Conservation (phyloP, 1,140 invertebrate species). For the Drosophila lacteicornis region DNA sequence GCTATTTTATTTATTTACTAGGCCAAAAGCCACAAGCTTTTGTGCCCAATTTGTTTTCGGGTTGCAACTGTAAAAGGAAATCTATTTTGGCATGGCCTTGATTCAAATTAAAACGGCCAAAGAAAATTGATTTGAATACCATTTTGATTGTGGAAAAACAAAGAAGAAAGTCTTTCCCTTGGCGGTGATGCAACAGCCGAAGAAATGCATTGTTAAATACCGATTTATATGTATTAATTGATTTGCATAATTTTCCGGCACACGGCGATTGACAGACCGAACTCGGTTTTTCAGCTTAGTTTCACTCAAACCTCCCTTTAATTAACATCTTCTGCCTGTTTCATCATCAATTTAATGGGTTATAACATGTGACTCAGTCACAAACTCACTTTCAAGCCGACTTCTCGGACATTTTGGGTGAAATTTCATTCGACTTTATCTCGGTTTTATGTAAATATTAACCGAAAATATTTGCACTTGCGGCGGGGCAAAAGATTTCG, state of each 20-base stretch:
- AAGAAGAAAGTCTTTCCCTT: conserved; percentile 62
- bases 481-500: conserved; percentile 48
- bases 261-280: conserved; percentile 16
- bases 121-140: conserved; percentile 36
- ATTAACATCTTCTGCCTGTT: conserved; percentile 65
- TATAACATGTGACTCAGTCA: conserved; percentile 46
- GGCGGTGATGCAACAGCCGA: conserved; percentile 50
- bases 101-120: conserved; percentile 44
- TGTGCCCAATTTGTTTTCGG: conserved; percentile 34
- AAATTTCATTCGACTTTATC: conserved; percentile 39
- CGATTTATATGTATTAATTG: conserved; percentile 35
- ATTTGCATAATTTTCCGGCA: conserved; percentile 62
- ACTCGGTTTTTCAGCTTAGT: conserved; percentile 67
- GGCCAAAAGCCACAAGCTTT: conserved; percentile 40
- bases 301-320: conserved; percentile 70
- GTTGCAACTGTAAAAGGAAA: conserved; percentile 74
- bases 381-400: conserved; percentile 38
- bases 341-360: conserved; percentile 29
- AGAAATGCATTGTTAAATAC: conserved; percentile 45
- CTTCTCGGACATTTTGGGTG: conserved; percentile 36
- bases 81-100: conserved; percentile 59
- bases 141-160: conserved; percentile 7
- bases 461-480: conserved; percentile 59
- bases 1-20: too few species aligned
- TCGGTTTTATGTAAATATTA: conserved; percentile 43